Conservation (phyloP, 1,140 invertebrate genomes). For the Euwallacea similis region DNA sequence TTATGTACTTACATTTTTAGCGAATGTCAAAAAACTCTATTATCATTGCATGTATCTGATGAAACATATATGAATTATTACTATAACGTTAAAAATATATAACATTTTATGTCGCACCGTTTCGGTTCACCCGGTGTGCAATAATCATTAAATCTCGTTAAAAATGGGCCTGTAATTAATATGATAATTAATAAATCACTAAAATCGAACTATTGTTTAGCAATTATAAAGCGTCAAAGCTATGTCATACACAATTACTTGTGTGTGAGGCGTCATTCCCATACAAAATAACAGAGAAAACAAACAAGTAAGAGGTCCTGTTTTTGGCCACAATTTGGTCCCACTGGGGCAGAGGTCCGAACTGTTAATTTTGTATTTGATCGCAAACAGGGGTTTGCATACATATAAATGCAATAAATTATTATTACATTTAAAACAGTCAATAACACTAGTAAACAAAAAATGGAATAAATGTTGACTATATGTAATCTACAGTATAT, state of each 20-base stretch:
- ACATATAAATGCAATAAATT: conserved; percentile 35
- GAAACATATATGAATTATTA: too few species aligned
- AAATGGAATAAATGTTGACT: conserved; percentile 34
- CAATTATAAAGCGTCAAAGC: too few species aligned
- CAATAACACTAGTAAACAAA: conserved; percentile 29
- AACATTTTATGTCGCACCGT: too few species aligned
- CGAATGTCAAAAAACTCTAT: too few species aligned
- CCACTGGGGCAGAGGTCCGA: background rate
- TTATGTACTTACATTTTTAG: too few species aligned
- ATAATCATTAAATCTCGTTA: too few species aligned
- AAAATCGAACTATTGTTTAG: too few species aligned
- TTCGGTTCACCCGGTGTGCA: too few species aligned
- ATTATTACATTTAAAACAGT: conserved; percentile 21
- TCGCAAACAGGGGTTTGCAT: conserved; percentile 15
- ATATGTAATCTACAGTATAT: conserved; percentile 35
- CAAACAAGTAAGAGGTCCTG: background rate
- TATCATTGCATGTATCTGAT: too few species aligned
- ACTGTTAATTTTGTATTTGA: conserved; percentile 5
- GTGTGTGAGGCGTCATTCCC: background rate
- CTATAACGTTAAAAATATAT: too few species aligned
- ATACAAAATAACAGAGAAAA: background rate
- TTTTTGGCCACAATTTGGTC: background rate
- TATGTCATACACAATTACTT: background rate
- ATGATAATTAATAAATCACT: too few species aligned
- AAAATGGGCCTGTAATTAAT: too few species aligned